Base-by-base conservation (phyloP, 2,888 invertebrate genomes). In the Strigamia crassipes region DNA sequence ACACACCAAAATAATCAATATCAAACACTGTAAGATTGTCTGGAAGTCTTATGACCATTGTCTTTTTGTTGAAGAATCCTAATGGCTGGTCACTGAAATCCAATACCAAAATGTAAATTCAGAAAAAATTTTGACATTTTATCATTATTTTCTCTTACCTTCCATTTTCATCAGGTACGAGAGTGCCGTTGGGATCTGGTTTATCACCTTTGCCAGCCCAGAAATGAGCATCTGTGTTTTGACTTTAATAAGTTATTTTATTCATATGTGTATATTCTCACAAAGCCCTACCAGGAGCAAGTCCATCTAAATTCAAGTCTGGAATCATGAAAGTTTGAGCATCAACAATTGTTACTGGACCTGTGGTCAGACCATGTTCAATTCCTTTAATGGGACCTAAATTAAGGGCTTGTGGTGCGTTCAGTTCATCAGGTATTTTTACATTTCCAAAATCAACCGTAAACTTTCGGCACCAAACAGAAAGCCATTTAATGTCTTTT, bases 271-370 rank as follows among this genome's bases (percentile, higher is more conserved):
- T 77, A 2, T n/a, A 82, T 82, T 82, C 6, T 66, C 5, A 23
- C 3, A 15, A 77, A 15, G 1, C 13, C 88, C 89, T 87, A 96
- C 96, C 96, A 0, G 96, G 96, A 0, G 95, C 96, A 0, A 93
- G 94, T 41, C 96, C 96, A 86, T 96, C 96, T 87, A 96, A 96
- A 86, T 96, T 95, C 85, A 96, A 89, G 89, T 96, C 96, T 9
- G 96, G 96, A 84, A 96, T 96, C 88, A 94, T 94, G 88, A 96
- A 93, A 0, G 96, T 96, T 89, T 94, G 95, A 51, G 95, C 95
- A 88, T 96, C 96, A 82, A 96, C 89, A 15, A 96, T 94, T 87
- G 94, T 95, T 85, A 96, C 94, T 89, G 96, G 96, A 85, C 96
- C 96, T 4, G 96, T 96, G 8, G 95, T 91, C 0, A 96, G 91